Evolutionary conservation across 2,113 vertebrate species (phyloP), one percentile per base, ranked within the genome.

Genomic region (Mobula birostris): DNA sequence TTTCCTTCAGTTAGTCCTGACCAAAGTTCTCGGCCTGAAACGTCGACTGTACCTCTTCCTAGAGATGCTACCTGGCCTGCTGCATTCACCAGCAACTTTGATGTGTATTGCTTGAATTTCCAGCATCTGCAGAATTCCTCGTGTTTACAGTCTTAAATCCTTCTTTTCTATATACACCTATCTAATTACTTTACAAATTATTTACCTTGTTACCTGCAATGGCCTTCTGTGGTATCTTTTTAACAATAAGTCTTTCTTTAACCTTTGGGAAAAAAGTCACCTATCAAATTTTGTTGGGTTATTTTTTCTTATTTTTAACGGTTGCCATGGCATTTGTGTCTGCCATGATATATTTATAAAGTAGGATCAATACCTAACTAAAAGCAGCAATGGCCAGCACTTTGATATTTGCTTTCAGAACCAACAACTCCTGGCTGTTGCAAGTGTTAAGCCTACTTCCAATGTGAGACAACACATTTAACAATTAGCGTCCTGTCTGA

Each of bases 401-500:
- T 90, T 90, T 66, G 61, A 90, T 63, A 61, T 66, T 32, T 66
- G 27, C 58, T 66, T 66, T 90, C 85, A 66, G 29, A 90, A 19
- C n/a, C 66, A 19, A 36, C 29, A 32, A n/a, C 32, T 68, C 61
- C 85, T 90, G 85, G 29, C 85, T 90, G 85, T 66, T 90, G 61
- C 29, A 90, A 29, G 61, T 66, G n/a, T 15, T 90, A 66, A 19
- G 29, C 29, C 61, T 7, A n/a, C 5, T n/a, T 36, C 61, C 61
- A 90, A 90, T 14, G 32, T 8, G 63, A 66, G 58, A 66, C 61
- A 90, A 19, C 24, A 66, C 15, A 66, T 29, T 93, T 74, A 93
- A 56, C 68, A 93, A 93, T 93, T 93, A 93, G 48, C 70, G 14
- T 56, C 91, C 91, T 27, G 72, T 48, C 91, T 76, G 68, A 74